Base-by-base conservation (phyloP, 2,113 vertebrate species). In the Deroptyus accipitrinus region DNA sequence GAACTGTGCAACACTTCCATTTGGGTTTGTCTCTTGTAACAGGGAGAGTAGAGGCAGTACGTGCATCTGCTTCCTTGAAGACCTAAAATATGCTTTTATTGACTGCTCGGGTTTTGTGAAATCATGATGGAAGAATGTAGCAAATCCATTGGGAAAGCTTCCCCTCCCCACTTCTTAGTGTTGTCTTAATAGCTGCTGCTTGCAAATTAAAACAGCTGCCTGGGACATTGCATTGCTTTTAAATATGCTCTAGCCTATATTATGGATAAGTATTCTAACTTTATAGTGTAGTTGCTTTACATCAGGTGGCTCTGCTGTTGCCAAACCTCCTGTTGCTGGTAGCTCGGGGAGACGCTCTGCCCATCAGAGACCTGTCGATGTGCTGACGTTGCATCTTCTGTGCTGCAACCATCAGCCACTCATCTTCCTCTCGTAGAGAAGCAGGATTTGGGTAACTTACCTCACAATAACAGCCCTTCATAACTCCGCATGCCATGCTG, bases 21-120 rank as follows among this genome's bases (percentile, higher is more conserved):
- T 72, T 79, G 62, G 15, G 17, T 42, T 79, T 87, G 48, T 61
- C 33, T 85, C 24, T 57, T 61, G 17, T 55, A 70, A 62, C 1
- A 1, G n/a, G 30, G 12, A 44, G 31, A 41, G 18, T 64, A 0
- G 0, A 44, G 76, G 12, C 17, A 55, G n/a, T n/a, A 6, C 42
- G 11, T 13, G 27, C 14, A 51, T 86, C 22, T 86, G 64, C 64
- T 75, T 86, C 62, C 35, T 33, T 78, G 25, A 91, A 87, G 51
- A 84, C n/a, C 30, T 79, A 46, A 84, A 87, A 73, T 31, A 4
- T 0, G 9, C 31, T 73, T 91, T 75, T 89, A 48, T 54, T 72
- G 81, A 61, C 48, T 89, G 13, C 22, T 74, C 1, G 2, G 7
- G 80, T 48, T 79, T 85, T 84, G 75, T 73, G 78, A 79, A 88